Evolutionary conservation across 1,140 invertebrate genomes (phyloP), one percentile per base, ranked within the genome.

Genomic region (Meloidogyne chitwoodi): DNA sequence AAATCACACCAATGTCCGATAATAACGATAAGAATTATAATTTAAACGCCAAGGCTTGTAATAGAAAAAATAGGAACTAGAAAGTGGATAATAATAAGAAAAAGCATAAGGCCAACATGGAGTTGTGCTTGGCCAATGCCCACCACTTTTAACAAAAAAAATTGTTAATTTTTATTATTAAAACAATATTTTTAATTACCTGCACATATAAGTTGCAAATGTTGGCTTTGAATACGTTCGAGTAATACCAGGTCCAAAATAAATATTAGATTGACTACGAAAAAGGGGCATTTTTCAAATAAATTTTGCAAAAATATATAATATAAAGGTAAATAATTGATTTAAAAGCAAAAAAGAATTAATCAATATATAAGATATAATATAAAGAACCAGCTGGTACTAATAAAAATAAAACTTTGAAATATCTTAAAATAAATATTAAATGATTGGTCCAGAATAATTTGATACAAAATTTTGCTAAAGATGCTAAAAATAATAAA

Each of bases 51-150:
- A 73, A 19, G 71, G 71, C 24, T 34, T 73, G 34, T 73, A 73
- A 64, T 73, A 73, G 22, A 19, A 73, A 22, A 34, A 73, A 34
- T 73, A 73, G 10, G 71, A 73, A 64, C 71, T 73, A 29, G 71
- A 73, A 34, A 73, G 56, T 5, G 71, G 71, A 24, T 73, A 73
- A 63, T 73, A 73, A 31, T 73, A 73, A 64, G 71, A 73, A 31
- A 73, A 73, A 14, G 71, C 41, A 38, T 65, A 63, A 12, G 71
- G 71, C 44, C 41, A 73, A 63, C 71, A 73, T 24, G 71, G 71
- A 12, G 71, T 64, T 14, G 71, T 27, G 26, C 71, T 73, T 26
- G 71, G 71, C 71, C 71, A 73, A 63, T 73, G 71, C 2, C 44
- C 71, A 10, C 71, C 71, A 63, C 71, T 73, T 24, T 38, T 38